Evolutionary conservation across 1,140 invertebrate species (phyloP).

Genomic region (Plodia interpunctella): DNA sequence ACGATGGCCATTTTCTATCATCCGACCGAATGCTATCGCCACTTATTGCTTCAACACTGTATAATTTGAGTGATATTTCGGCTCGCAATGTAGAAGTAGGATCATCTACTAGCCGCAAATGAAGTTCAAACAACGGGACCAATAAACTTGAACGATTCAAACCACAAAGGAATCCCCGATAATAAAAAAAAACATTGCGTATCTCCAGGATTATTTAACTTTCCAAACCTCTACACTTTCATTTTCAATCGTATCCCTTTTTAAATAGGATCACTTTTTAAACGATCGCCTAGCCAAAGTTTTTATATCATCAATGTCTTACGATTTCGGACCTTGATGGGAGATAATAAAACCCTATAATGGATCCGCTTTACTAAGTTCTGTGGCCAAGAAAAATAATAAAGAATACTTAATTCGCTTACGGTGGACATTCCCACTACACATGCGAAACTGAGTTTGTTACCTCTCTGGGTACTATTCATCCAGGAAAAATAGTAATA

Average conservation of each 20-base stretch:
- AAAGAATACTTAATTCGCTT: constrained; percentile 35
- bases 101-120: constrained; percentile 18
- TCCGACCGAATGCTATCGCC: too few species aligned
- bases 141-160: constrained; percentile 35
- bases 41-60: too few species aligned
- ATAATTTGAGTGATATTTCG: too few species aligned
- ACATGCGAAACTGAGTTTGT: too few species aligned
- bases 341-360: constrained; percentile 70
- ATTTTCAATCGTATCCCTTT: constrained; percentile 44
- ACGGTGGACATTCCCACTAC: constrained; percentile 30
- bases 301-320: constrained; percentile 45
- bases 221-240: constrained; percentile 22
- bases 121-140: constrained; percentile 34
- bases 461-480: too few species aligned
- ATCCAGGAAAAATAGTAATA: too few species aligned
- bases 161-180: constrained; percentile 58
- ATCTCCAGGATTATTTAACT: constrained; percentile 62
- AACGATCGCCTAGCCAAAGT: constrained; percentile 15
- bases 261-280: constrained; percentile 43
- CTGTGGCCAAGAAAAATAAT: constrained; percentile 40
- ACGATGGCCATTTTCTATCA: too few species aligned
- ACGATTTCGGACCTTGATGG: constrained; percentile 57
- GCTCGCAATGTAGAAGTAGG: too few species aligned
- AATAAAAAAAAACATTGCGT: constrained; percentile 51
- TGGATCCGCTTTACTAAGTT: constrained; percentile 54